Evolutionary conservation across 2,888 invertebrate genomes (phyloP), one percentile per base, ranked within the genome.

Genomic region (Camptogramma bilineatum): DNA sequence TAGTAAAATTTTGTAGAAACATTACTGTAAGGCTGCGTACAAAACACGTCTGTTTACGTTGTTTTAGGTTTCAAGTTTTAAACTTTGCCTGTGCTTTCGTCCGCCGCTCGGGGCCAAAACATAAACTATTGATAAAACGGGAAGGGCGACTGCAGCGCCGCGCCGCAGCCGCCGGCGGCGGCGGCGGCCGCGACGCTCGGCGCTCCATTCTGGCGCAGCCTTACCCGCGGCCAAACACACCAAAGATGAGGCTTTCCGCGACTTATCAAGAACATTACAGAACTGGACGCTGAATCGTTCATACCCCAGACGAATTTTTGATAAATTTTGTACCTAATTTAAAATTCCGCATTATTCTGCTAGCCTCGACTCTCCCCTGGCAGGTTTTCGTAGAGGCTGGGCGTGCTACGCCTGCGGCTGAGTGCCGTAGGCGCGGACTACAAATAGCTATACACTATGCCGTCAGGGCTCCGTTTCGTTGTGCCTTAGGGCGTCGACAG

Each of bases 41-140:
- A 39, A 13, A 13, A 39, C 13, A 13, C 13, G 13, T 13, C 34
- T 39, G 10, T 13, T 39, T 39, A 39, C 13, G 34, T 39, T 39
- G 13, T 39, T 39, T 39, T 10, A 39, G 34, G 34, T 39, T 39
- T 42, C 18, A 13, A 51, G 13, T 59, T 57, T 48, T 39, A 34
- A 59, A 53, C 48, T 51, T 50, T 50, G 55, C 52, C 53, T 53
- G 53, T 50, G 59, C 34, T 68, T 72, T 64, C 63, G 63, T 68
- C 62, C 69, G 56, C 52, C 34, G 31, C 78, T 83, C 74, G 64
- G 67, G 55, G 79, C 84, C 79, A 64, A 76, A 80, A 80, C 83
- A 85, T 84, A 83, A 87, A 86, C 82, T 83, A 87, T 86, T 85
- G 87, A 86, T 86, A 85, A 86, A 81, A 78, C 76, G 76, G 79